Evolutionary conservation across 2,797 vertebrate species (phyloP), one percentile per base, ranked within the genome.

Genomic region (Enteromius anoplus): DNA sequence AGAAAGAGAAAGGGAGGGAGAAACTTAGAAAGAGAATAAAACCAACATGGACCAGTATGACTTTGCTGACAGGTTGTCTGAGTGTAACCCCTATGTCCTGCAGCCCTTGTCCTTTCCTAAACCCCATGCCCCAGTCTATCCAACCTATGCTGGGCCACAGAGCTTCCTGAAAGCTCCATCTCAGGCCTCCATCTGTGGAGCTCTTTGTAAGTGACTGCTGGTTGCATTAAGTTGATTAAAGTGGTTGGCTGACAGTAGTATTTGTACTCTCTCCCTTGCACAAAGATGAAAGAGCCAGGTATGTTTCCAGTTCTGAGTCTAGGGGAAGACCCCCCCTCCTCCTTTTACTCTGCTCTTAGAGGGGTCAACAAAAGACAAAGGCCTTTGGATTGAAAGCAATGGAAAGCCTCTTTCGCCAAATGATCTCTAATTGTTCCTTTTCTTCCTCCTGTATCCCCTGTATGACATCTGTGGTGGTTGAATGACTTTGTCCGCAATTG

Each of bases 211-310:
- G 93, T 86, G 87, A 90, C 92, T 92, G 94, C 92, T 92, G 90
- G 94, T 94, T 95, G 95, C 97, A 99, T 99, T 98, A 98, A 94
- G 94, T 96, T 98, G 97, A 99, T 99, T 97, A 98, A 98, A 98
- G 97, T 96, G 94, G 92, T 89, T 88, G 91, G 94, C 93, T 90
- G 93, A 95, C 95, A 91, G 92, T 87, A 89, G 92, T 92, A 92
- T 92, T 93, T 94, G 93, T 92, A 95, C 95, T 96, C 95, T 96
- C 94, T 96, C 93, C 94, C 92, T 93, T 91, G 93, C 90, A 93
- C 92, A 94, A 88, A 98, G 97, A 99, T 99, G 97, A 99, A 99
- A 99, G 97, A 96, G 55, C 64, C 90, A 91, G 87, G 89, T 89
- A 88, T 86, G 89, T 89, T 88, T 87, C 90, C 93, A 95, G 94